phyloP scores from a whole-genome alignment of 2,888 invertebrate species.

The Julus scanicus region DNA sequence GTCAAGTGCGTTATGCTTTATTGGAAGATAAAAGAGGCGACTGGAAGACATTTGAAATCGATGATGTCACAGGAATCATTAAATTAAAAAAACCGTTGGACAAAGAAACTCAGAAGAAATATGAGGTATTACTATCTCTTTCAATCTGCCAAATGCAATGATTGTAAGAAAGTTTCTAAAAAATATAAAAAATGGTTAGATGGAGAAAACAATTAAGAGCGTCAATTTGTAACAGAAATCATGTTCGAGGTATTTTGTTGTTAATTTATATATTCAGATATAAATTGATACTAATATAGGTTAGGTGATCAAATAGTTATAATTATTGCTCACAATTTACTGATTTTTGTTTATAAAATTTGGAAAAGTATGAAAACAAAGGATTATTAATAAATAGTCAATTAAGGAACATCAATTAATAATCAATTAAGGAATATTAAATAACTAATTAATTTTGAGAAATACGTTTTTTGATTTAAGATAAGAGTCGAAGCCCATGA shows the following conservation, averaged over 20 bases:
- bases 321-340: not conserved
- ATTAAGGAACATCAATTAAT: too few species aligned
- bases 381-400: too few species aligned
- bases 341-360: not conserved
- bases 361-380: not conserved
- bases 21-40: slow-evolving; percentile 84
- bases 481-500: slow-evolving; percentile 91
- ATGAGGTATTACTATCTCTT: slow-evolving; percentile 74
- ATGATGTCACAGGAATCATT: slow-evolving; percentile 81
- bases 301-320: not conserved
- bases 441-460: too few species aligned
- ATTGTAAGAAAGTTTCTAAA: not conserved
- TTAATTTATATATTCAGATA: too few species aligned
- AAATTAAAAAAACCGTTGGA: slow-evolving; percentile 79
- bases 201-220: too few species aligned
- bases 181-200: not conserved
- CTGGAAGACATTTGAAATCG: slow-evolving; percentile 83
- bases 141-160: not conserved
- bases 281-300: too few species aligned
- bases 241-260: too few species aligned
- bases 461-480: slow-evolving; percentile 68
- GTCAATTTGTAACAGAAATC: too few species aligned
- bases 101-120: slow-evolving; percentile 85
- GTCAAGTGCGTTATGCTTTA: slow-evolving; percentile 85
- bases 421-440: too few species aligned